These are phyloP conservation scores for Nemurella pictetii DNA, from an alignment of 2,888 invertebrate genomes.

Conservation along the genomic window DNA sequence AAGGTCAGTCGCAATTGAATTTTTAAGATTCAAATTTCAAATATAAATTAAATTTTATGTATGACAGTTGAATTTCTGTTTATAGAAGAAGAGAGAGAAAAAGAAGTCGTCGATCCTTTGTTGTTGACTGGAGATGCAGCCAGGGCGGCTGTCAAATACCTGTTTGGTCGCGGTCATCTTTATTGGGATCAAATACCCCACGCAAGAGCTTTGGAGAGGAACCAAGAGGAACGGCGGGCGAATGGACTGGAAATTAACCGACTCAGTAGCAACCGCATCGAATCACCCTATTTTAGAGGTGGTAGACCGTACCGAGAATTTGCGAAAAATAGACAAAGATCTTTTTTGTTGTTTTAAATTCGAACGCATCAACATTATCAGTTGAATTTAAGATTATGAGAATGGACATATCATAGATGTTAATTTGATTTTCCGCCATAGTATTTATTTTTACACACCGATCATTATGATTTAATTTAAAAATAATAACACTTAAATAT, in stretches of 20 bases:
- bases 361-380: neutral
- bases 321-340: neutral
- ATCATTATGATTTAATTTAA: neutral
- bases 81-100: neutral
- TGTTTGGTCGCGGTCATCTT: conserved; percentile 60
- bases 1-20: too few relatives aligned
- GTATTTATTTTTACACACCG: neutral
- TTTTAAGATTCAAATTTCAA: neutral
- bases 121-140: conserved; percentile 63
- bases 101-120: conserved; percentile 57
- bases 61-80: neutral
- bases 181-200: conserved; percentile 70
- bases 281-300: conserved; percentile 55
- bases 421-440: neutral
- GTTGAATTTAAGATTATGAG: neutral
- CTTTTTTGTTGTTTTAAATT: neutral
- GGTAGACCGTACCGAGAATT: conserved; percentile 1
- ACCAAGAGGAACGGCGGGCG: conserved; percentile 61
- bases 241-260: conserved; percentile 64
- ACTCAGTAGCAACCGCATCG: conserved; percentile 63
- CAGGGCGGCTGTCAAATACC: conserved; percentile 57
- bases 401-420: neutral
- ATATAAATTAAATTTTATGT: too few relatives aligned
- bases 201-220: conserved; percentile 60
- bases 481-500: neutral